A percentile compares a stretch with the other conserved stretches of the same genome.
phyloP scores from a whole-genome alignment of 2,797 vertebrate genomes.

The Siniperca undulata region DNA sequence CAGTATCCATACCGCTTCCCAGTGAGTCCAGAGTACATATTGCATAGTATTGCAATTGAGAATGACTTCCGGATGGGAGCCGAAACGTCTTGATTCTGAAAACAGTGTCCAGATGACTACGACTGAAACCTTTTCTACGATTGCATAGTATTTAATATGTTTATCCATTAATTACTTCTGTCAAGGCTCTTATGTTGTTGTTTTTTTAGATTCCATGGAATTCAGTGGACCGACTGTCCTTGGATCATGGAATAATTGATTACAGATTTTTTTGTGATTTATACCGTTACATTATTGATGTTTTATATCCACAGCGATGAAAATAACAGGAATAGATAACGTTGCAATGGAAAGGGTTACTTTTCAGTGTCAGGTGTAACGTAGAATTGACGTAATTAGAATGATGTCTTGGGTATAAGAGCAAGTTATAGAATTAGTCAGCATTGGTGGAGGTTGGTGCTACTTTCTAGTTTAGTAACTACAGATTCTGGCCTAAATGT shows the following conservation, averaged over 20 bases:
- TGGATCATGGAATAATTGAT: background rate
- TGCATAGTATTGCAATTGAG: background rate
- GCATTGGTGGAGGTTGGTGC: constrained; percentile 43
- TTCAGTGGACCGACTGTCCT: background rate
- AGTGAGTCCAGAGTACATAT: background rate
- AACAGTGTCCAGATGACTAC: too few relatives aligned
- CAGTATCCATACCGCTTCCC: background rate
- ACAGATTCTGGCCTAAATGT: constrained; percentile 62
- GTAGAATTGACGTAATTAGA: constrained; percentile 54
- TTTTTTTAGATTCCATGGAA: background rate
- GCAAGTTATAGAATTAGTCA: constrained; percentile 58
- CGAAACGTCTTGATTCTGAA: too few relatives aligned
- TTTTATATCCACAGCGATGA: background rate
- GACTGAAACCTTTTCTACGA: too few relatives aligned
- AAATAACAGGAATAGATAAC: background rate
- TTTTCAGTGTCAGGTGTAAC: constrained; percentile 32
- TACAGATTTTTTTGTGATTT: constrained; percentile 6
- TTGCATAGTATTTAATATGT: background rate
- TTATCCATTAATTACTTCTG: constrained; percentile 7
- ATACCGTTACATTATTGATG: background rate
- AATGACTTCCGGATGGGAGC: too few relatives aligned
- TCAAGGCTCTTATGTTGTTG: background rate
- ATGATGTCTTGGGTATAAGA: constrained; percentile 32
- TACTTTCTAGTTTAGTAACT: constrained; percentile 66
- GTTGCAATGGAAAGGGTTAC: constrained; percentile 3